Evolutionary conservation across 1,140 invertebrate genomes (phyloP).

Genomic region (Brachionus plicatilis): DNA sequence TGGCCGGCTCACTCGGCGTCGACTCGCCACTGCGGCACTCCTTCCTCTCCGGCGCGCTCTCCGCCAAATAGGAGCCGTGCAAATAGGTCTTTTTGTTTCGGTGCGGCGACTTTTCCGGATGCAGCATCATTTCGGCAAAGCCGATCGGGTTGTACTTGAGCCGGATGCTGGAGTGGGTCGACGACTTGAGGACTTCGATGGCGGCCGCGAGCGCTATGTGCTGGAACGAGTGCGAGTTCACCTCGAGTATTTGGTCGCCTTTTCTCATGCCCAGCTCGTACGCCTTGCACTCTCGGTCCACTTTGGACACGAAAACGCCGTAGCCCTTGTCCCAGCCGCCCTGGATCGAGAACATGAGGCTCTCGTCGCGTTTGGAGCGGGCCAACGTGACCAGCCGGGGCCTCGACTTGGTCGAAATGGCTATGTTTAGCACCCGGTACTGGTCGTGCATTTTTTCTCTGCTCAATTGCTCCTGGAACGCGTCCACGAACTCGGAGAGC

Average conservation of each 20-base stretch:
- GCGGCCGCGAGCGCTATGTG: constrained; percentile 81
- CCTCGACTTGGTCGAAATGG: constrained; percentile 88
- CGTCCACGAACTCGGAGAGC: constrained; percentile 93
- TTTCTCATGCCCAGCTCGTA: constrained; percentile 91
- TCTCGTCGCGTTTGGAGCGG: constrained; percentile 72
- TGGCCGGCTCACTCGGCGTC: neutral
- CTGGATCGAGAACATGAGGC: constrained; percentile 69
- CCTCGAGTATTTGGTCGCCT: constrained; percentile 88
- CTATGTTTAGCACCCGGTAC: constrained; percentile 78
- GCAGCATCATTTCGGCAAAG: constrained; percentile 45
- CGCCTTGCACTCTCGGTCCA: constrained; percentile 84
- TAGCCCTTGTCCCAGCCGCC: constrained; percentile 81
- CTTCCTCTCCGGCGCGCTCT: constrained; percentile 71
- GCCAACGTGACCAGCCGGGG: constrained; percentile 83
- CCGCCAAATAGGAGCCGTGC: constrained; percentile 43
- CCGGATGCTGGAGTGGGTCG: constrained; percentile 89
- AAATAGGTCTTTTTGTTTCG: neutral
- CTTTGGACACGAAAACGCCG: constrained; percentile 89
- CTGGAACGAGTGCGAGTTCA: constrained; percentile 91
- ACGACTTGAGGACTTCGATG: constrained; percentile 81
- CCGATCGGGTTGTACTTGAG: constrained; percentile 90
- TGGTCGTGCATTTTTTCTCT: constrained; percentile 58
- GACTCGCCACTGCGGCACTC: neutral
- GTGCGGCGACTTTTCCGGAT: constrained; percentile 27
- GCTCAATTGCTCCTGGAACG: constrained; percentile 67